Percentiles rank a stretch among this genome's conserved stretches.
These are phyloP conservation scores for Mareca strepera DNA, from an alignment of 2,797 vertebrate species.

Conservation along the genomic window DNA sequence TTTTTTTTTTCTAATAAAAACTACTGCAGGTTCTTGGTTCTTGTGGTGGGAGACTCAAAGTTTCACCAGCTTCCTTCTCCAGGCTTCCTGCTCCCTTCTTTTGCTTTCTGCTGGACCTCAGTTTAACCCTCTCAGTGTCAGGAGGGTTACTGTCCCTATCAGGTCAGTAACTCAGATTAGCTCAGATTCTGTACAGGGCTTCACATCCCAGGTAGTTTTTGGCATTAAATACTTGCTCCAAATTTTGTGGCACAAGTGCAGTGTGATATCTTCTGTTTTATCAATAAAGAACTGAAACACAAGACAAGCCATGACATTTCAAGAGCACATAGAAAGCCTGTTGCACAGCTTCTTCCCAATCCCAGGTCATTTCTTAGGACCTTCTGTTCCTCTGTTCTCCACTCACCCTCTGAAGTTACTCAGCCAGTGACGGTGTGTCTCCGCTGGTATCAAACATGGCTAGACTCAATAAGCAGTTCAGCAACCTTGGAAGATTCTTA, in stretches of 20 bases:
- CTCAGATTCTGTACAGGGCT: not conserved
- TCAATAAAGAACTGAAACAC: not conserved
- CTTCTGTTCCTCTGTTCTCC: not conserved
- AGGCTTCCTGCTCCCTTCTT: not conserved
- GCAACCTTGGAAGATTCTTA: not conserved
- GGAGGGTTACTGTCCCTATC: not conserved
- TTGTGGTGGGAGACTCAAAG: rapidly evolving
- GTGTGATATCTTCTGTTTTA: not conserved
- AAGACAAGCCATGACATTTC: not conserved
- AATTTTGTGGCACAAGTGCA: not conserved
- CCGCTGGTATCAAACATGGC: not conserved
- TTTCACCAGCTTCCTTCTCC: not conserved
- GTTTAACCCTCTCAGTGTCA: not conserved
- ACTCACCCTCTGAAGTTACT: not conserved
- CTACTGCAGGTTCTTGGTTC: not conserved
- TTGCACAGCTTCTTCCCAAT: not conserved
- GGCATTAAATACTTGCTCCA: not conserved
- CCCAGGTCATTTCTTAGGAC: not conserved
- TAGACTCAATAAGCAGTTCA: not conserved
- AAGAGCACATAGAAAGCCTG: not conserved
- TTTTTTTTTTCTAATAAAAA: not conserved
- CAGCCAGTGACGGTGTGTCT: not conserved
- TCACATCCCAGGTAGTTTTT: not conserved
- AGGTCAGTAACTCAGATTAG: not conserved
- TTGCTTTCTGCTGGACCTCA: not conserved